phyloP scores from a whole-genome alignment of 64 coral and sea anemone genomes.

The Porites lutea region DNA sequence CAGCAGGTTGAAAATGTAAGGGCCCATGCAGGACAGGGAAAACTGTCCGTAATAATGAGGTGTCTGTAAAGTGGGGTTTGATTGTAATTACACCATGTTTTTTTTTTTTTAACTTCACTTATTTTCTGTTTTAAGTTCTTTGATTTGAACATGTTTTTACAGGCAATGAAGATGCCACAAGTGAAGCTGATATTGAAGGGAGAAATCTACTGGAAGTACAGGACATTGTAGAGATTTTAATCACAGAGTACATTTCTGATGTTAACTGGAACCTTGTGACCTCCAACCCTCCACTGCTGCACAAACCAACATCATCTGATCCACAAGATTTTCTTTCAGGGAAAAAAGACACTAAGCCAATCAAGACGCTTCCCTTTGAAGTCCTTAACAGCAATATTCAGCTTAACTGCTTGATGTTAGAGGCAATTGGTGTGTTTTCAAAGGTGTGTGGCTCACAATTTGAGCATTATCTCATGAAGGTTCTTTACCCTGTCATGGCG shows the following conservation, averaged over 20 bases:
- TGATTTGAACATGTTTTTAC: background rate
- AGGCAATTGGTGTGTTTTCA: conserved; percentile 91
- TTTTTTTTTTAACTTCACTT: too few relatives aligned
- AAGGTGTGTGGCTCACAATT: conserved; percentile 41
- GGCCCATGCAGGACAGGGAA: too few relatives aligned
- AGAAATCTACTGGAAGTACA: background rate
- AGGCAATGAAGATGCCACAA: background rate
- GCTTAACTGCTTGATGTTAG: conserved; percentile 81
- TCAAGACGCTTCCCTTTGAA: conserved; percentile 67
- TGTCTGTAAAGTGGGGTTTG: too few relatives aligned
- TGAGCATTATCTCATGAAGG: conserved; percentile 68
- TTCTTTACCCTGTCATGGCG: conserved; percentile 83
- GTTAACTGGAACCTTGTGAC: conserved; percentile 59
- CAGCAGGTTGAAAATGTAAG: too few relatives aligned
- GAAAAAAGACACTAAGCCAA: background rate
- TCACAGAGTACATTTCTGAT: conserved; percentile 55
- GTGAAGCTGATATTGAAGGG: background rate
- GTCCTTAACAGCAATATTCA: conserved; percentile 86
- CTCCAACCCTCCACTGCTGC: conserved; percentile 18
- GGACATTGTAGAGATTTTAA: conserved; percentile 26
- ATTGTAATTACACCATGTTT: too few relatives aligned
- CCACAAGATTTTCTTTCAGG: conserved; percentile 18
- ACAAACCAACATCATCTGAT: background rate
- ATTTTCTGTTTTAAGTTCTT: too few relatives aligned
- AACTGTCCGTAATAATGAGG: too few relatives aligned